Conservation (phyloP, 2,888 invertebrate genomes). For the Leistus spinibarbis region DNA sequence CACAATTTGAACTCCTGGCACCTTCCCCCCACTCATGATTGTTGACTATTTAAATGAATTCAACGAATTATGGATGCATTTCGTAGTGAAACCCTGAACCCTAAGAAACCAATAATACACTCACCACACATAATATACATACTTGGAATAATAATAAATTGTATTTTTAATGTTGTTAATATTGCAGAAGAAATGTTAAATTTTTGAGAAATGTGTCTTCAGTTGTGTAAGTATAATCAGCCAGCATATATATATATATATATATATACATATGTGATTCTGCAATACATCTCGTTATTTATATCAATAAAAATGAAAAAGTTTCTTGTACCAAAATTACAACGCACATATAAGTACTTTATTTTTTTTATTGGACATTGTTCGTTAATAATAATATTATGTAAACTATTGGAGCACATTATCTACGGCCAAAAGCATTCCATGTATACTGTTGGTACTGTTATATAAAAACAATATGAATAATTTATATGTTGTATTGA, state of each 20-base stretch:
- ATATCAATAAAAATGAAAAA: constrained; percentile 29
- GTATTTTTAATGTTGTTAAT: constrained; percentile 39
- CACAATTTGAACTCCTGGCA: background rate
- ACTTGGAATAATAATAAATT: constrained; percentile 29
- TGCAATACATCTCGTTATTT: constrained; percentile 35
- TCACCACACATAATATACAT: background rate
- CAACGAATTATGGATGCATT: background rate
- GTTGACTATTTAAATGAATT: background rate
- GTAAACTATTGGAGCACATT: constrained; percentile 58
- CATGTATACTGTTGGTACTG: constrained; percentile 60
- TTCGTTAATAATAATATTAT: constrained; percentile 33
- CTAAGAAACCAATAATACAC: background rate
- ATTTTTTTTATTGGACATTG: constrained; percentile 35
- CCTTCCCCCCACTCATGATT: background rate
- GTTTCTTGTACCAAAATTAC: constrained; percentile 36
- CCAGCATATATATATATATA: no score
- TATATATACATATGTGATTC: constrained; percentile 37
- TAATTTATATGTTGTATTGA: constrained; percentile 60
- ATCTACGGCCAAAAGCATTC: constrained; percentile 57
- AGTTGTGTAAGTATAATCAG: constrained; percentile 23
- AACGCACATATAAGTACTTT: constrained; percentile 36
- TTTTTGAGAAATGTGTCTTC: constrained; percentile 30
- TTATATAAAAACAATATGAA: constrained; percentile 56
- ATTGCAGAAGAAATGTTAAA: constrained; percentile 40
- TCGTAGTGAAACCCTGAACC: background rate